phyloP scores from a whole-genome alignment of 2,888 invertebrate genomes.

The Lissonota sp. region DNA sequence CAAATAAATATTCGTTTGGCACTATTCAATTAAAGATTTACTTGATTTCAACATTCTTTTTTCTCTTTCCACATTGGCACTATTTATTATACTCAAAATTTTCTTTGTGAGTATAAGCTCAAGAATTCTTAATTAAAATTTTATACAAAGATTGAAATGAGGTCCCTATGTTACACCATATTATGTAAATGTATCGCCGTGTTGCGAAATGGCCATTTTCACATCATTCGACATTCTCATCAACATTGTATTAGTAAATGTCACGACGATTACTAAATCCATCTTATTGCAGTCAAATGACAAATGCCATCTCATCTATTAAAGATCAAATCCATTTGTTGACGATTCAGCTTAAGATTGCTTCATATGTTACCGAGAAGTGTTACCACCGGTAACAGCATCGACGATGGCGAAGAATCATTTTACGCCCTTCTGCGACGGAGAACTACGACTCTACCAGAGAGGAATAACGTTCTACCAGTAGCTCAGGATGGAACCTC shows the following conservation, averaged over 20 bases:
- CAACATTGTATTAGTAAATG: not conserved
- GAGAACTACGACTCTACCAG: not conserved
- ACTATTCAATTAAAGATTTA: no score
- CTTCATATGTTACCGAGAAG: conserved; percentile 77
- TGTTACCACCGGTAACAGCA: not conserved
- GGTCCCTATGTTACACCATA: not conserved
- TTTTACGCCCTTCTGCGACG: conserved; percentile 3
- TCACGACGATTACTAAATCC: conserved; percentile 44
- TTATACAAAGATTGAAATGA: no score
- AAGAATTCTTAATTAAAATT: no score
- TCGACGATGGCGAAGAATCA: conserved; percentile 10
- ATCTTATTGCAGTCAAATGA: conserved; percentile 4
- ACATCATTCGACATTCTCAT: not conserved
- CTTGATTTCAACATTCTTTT: no score
- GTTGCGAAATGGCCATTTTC: not conserved
- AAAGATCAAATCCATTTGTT: conserved; percentile 67
- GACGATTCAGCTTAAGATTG: conserved; percentile 80
- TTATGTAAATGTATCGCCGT: not conserved
- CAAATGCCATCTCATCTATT: conserved; percentile 55
- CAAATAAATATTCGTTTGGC: no score
- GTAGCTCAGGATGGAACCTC: conserved; percentile 44
- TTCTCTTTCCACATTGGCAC: no score
- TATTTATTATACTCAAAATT: no score
- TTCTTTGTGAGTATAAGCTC: no score
- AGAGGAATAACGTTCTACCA: conserved; percentile 39